Percentiles rank a stretch among this genome's conserved stretches.
Evolutionary conservation across 2,888 invertebrate genomes (phyloP).

Genomic region (Drosophila demipolita): DNA sequence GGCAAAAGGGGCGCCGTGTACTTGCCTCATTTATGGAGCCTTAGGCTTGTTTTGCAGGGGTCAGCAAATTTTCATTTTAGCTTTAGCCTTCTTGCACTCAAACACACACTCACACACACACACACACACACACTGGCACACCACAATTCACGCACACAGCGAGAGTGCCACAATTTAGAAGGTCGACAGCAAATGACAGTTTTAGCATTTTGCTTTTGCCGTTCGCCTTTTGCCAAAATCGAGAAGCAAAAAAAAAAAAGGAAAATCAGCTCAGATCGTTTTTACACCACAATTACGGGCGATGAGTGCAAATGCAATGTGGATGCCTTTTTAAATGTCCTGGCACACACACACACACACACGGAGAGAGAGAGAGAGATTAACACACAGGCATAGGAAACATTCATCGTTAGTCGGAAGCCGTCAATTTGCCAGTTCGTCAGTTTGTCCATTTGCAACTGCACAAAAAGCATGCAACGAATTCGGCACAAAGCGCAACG

Average conservation of each 20-base stretch:
- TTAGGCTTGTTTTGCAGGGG: conserved; percentile 60
- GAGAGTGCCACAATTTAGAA: conserved; percentile 60
- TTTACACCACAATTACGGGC: conserved; percentile 77
- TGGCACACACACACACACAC: conserved; percentile 17
- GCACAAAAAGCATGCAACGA: conserved; percentile 29
- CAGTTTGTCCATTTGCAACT: conserved; percentile 39
- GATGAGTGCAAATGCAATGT: conserved; percentile 75
- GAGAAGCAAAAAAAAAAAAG: neutral
- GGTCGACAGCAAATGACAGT: conserved; percentile 76
- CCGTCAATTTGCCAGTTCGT: conserved; percentile 52
- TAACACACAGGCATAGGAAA: neutral
- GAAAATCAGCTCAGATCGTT: conserved; percentile 39
- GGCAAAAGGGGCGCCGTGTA: conserved; percentile 18
- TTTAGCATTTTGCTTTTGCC: conserved; percentile 68
- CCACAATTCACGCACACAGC: conserved; percentile 1
- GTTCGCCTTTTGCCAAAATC: conserved; percentile 40
- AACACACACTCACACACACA: conserved; percentile 9
- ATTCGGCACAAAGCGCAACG: conserved; percentile 53
- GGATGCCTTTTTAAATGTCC: conserved; percentile 68
- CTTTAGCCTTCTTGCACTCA: conserved; percentile 38
- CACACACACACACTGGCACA: conserved; percentile 8
- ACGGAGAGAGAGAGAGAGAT: too few species aligned
- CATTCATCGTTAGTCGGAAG: conserved; percentile 10
- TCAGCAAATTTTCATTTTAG: conserved; percentile 74
- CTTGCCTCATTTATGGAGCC: conserved; percentile 54